These are phyloP conservation scores for Limnephilus auricula DNA, from an alignment of 2,888 invertebrate genomes.

Conservation along the genomic window DNA sequence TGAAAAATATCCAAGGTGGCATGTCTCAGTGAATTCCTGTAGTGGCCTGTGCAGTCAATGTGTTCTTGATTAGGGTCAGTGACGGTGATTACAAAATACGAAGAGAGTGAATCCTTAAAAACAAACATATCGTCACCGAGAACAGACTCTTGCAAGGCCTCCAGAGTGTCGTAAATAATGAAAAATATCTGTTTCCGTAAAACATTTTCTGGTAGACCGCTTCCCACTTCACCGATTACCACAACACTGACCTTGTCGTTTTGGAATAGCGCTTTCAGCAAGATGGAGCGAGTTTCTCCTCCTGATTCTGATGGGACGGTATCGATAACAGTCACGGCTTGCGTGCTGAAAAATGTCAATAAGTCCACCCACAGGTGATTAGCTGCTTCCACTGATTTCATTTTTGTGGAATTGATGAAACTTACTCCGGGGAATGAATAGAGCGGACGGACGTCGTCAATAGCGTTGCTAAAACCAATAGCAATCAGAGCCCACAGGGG, in stretches of 20 bases:
- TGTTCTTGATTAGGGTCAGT: background rate
- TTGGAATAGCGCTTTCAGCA: conserved; percentile 10
- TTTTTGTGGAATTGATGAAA: background rate
- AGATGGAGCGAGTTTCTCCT: background rate
- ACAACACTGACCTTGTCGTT: background rate
- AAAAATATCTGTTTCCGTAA: conserved; percentile 50
- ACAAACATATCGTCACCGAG: background rate
- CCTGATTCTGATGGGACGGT: conserved; percentile 19
- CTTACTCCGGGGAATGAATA: background rate
- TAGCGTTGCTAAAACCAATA: background rate
- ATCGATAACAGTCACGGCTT: background rate
- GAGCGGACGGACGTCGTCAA: background rate
- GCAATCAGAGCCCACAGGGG: background rate
- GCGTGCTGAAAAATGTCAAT: background rate
- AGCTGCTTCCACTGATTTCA: background rate
- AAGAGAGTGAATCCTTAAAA: background rate
- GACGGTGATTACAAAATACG: conserved; percentile 8
- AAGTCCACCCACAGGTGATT: conserved; percentile 12
- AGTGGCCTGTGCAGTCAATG: background rate
- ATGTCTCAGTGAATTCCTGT: background rate
- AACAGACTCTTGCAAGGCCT: conserved; percentile 38
- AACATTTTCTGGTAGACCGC: background rate
- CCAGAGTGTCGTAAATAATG: conserved; percentile 40
- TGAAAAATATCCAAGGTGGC: background rate
- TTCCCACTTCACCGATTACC: background rate